Percentiles rank a stretch among this genome's conserved stretches.
Conservation (phyloP, 2,797 vertebrate species). For the Perodicticus potto region DNA sequence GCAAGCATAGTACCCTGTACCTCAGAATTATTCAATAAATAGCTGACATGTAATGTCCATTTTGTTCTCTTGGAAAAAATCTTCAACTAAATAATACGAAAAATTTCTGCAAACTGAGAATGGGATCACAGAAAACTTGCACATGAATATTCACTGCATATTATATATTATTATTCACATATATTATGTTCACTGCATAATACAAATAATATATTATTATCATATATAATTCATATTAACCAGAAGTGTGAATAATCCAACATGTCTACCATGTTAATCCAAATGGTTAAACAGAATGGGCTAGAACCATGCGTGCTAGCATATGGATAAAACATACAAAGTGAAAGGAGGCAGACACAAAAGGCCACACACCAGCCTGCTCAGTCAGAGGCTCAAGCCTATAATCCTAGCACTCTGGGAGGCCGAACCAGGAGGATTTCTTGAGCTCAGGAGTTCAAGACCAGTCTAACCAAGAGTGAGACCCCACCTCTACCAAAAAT, state of each 20-base stretch:
- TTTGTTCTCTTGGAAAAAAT: neutral
- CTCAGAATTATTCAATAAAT: neutral
- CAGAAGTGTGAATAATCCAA: neutral
- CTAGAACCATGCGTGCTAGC: neutral
- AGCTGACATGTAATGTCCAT: neutral
- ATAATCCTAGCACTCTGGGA: too few species aligned
- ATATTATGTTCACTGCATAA: neutral
- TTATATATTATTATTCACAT: neutral
- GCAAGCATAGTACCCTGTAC: neutral
- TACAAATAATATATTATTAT: neutral
- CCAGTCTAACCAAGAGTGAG: too few species aligned
- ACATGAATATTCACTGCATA: neutral
- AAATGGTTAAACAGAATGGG: neutral
- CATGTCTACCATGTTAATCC: neutral
- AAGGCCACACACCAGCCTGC: neutral
- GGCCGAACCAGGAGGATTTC: too few species aligned
- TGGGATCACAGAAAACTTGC: neutral
- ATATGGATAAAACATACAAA: neutral
- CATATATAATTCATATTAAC: neutral
- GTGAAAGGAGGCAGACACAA: neutral
- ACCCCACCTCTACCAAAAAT: too few species aligned
- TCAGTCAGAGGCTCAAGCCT: too few species aligned
- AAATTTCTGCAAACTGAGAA: neutral
- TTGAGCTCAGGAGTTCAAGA: too few species aligned
- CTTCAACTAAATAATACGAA: constrained; percentile 27